Base-by-base conservation (phyloP, 2,113 vertebrate genomes). In the Urocitellus parryii region DNA sequence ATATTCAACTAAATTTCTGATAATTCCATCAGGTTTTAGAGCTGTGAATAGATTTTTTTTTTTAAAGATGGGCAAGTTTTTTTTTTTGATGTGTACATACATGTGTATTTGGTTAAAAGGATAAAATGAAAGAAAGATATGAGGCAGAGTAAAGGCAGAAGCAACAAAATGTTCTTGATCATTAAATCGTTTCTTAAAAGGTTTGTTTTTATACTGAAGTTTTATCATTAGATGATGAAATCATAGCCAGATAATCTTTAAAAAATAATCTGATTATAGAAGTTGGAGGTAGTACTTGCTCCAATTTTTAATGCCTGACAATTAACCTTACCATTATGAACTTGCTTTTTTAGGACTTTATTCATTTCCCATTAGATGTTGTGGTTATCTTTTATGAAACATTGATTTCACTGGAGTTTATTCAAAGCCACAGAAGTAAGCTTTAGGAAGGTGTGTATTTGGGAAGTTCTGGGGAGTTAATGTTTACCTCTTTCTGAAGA, bases 181-280 rank as follows among this genome's bases (percentile, higher is more conserved):
- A 89, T 17, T 67, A 81, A 96, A 51, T 39, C 7, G 25, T 92
- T 95, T 97, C 10, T 89, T 94, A 20, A 53, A 94, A 88, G n/a
- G 8, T 61, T 76, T 65, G 34, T 37, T 88, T 92, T 86, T 88
- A 82, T 94, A 90, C 39, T 93, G 18, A 83, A 87, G 5, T 90
- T 90, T 86, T 80, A 48, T 96, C 82, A 72, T 93, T 81, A 85
- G 27, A 77, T 90, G n/a, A 81, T 94, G 83, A 93, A 83, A 61
- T 90, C 80, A 29, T 79, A 86, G 17, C 42, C 29, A 79, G 39
- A 32, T 91, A 42, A 79, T 72, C 77, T 90, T 83, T 95, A 78
- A 89, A 92, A 88, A 90, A 53, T 56, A n/a, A 56, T 51, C 6
- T 58, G 32, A 39, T 90, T 27, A 34, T 79, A 73, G 81, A 76